Evolutionary conservation across 2,113 vertebrate species (phyloP).

Genomic region (Polypterus senegalus): DNA sequence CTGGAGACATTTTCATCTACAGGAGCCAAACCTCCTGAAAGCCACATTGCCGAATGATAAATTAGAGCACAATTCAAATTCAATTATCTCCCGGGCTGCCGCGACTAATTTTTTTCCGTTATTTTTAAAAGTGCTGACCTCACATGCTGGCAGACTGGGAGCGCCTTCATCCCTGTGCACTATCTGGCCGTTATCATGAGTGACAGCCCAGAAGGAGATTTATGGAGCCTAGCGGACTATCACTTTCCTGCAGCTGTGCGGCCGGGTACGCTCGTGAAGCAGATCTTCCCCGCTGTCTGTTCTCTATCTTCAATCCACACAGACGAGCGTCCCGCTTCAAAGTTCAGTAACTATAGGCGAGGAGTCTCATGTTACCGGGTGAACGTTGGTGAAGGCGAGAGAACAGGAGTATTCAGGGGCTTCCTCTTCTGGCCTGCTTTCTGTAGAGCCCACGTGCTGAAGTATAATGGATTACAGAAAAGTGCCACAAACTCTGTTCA

Average conservation of each 20-base stretch:
- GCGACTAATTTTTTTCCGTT: too few species aligned
- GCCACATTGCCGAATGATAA: too few species aligned
- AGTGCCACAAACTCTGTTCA: conserved; percentile 62
- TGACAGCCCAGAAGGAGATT: conserved; percentile 1
- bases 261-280: neutral
- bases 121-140: too few species aligned
- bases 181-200: neutral
- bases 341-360: too few species aligned
- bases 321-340: too few species aligned
- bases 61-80: too few species aligned
- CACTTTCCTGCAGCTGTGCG: conserved; percentile 1
- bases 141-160: too few species aligned
- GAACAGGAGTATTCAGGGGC: conserved; percentile 21
- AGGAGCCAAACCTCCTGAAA: too few species aligned
- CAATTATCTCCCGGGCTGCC: too few species aligned
- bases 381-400: too few species aligned
- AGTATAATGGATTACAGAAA: conserved; percentile 36
- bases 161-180: neutral
- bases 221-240: neutral
- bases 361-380: too few species aligned
- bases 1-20: too few species aligned
- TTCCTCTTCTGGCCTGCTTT: conserved; percentile 7
- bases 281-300: neutral
- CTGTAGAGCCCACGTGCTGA: conserved; percentile 32
- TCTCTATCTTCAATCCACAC: neutral